These are phyloP conservation scores for Ramazzottius varieornatus DNA, from an alignment of 2,888 invertebrate genomes.

Conservation along the genomic window DNA sequence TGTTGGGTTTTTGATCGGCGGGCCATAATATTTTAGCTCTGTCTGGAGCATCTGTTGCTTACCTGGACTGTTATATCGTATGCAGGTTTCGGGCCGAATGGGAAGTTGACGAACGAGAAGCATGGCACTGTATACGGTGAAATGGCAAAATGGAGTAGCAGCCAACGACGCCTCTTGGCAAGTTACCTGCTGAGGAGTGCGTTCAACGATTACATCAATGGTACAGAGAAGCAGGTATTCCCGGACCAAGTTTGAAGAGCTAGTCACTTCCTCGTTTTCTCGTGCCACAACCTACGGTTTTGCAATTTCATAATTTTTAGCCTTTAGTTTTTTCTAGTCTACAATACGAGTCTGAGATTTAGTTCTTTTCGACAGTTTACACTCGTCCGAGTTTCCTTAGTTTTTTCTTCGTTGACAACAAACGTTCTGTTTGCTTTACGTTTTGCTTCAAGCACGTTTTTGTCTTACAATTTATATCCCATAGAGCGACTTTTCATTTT, in stretches of 20 bases:
- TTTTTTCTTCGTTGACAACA: no score
- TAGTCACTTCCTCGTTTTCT: background rate
- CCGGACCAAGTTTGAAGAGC: background rate
- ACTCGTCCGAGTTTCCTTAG: no score
- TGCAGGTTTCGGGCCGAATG: no score
- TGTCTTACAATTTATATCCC: no score
- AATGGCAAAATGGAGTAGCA: background rate
- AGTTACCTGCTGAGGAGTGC: background rate
- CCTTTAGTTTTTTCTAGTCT: background rate
- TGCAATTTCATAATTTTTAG: background rate
- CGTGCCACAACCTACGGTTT: background rate
- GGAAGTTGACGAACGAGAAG: background rate
- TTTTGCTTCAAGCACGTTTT: no score
- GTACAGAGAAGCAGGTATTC: background rate
- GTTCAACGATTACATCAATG: background rate
- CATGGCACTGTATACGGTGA: background rate
- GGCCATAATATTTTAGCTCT: no score
- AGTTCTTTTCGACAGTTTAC: background rate
- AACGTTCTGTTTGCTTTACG: no score
- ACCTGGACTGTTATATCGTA: no score
- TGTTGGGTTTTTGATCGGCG: background rate
- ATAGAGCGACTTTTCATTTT: no score
- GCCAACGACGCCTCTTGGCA: background rate
- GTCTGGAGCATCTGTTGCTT: no score
- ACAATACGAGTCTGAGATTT: background rate